phyloP scores from a whole-genome alignment of 2,797 vertebrate species.

The Rhinophrynus dorsalis region DNA sequence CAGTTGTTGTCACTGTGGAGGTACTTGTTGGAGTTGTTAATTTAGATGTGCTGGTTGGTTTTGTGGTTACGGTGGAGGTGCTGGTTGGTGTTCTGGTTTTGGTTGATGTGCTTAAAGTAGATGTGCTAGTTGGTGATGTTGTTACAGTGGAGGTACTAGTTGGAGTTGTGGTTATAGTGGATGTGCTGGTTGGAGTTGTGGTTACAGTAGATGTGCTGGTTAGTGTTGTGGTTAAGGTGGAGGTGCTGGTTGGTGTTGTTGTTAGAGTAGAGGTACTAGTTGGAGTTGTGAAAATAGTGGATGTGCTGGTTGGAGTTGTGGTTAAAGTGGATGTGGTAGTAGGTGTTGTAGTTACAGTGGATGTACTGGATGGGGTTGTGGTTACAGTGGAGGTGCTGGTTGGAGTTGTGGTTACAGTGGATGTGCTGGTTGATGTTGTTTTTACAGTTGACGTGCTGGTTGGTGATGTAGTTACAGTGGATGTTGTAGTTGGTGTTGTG shows the following conservation, averaged over 20 bases:
- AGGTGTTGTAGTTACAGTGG: background rate
- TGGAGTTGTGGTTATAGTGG: background rate
- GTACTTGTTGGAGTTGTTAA: background rate
- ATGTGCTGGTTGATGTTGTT: too few species aligned
- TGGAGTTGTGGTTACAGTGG: background rate
- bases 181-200: background rate
- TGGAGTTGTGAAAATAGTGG: background rate
- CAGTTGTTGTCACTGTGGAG: slow-evolving; percentile 26
- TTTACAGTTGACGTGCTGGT: too few species aligned
- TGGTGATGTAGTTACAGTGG: background rate
- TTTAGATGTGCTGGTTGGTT: background rate
- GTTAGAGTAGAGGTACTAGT: background rate
- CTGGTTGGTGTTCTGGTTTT: background rate
- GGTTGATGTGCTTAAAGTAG: background rate
- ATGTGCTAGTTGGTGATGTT: too few species aligned
- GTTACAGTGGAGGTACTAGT: background rate
- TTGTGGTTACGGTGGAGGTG: background rate
- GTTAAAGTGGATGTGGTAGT: background rate
- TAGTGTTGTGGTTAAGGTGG: slow-evolving; percentile 6
- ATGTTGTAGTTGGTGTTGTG: rapidly evolving
- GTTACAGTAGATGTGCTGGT: background rate
- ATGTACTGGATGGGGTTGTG: rapidly evolving
- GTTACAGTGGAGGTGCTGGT: background rate
- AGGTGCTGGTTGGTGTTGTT: background rate
- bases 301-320: background rate